Evolutionary conservation across 2,797 vertebrate species (phyloP).

Genomic region (Phoeniculus purpureus): DNA sequence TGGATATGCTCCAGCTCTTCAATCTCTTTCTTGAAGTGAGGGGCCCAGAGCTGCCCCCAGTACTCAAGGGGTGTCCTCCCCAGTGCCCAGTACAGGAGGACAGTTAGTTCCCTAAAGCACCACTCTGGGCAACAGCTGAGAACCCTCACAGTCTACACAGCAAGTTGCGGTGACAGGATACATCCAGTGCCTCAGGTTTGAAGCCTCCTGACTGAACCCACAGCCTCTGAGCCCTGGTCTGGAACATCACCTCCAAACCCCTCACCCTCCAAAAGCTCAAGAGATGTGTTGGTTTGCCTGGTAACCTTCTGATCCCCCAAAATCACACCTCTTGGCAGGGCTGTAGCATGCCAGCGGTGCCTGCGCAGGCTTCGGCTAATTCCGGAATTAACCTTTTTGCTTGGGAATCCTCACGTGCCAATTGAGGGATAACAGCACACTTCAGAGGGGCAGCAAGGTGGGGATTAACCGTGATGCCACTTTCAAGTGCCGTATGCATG

Average conservation of each 20-base stretch:
- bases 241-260: background rate
- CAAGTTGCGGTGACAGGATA: background rate
- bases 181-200: fast-evolving
- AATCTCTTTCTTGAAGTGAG: too few species aligned
- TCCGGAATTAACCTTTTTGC: background rate
- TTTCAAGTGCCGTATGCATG: background rate
- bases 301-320: background rate
- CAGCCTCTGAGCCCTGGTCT: fast-evolving
- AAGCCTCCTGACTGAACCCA: fast-evolving
- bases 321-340: fast-evolving
- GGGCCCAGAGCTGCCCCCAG: too few species aligned
- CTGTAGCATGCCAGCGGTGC: background rate
- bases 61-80: too few species aligned
- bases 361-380: background rate
- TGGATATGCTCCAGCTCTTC: too few species aligned
- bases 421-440: background rate
- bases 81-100: too few species aligned
- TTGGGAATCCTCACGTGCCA: background rate
- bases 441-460: background rate
- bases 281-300: background rate
- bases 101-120: too few species aligned
- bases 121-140: background rate
- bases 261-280: fast-evolving
- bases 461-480: background rate
- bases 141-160: fast-evolving